Percentiles rank a stretch among this genome's conserved stretches.
Evolutionary conservation across 2,797 vertebrate species (phyloP).

Genomic region (Clarias laeviceps): DNA sequence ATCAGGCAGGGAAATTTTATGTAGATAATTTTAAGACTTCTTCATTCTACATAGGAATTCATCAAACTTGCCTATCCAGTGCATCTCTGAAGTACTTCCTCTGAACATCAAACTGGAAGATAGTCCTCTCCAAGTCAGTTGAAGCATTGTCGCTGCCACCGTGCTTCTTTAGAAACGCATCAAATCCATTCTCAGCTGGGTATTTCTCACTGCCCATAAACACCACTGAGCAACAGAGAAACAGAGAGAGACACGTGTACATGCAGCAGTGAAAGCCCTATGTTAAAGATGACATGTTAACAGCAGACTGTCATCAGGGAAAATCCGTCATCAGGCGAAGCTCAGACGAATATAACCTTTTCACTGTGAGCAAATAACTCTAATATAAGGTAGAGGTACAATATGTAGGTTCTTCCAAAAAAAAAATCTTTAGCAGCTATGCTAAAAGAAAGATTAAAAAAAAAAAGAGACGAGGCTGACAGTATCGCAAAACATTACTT

Average conservation of each 20-base stretch:
- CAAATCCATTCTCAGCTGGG: slow-evolving; percentile 92
- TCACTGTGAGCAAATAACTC: not conserved
- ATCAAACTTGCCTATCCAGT: slow-evolving; percentile 84
- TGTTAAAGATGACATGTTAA: not conserved
- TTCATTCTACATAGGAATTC: not conserved
- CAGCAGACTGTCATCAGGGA: not conserved
- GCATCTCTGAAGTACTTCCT: slow-evolving; percentile 90
- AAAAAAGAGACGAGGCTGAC: not conserved
- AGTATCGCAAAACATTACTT: not conserved
- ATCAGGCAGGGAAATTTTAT: not conserved
- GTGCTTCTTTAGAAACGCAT: slow-evolving; percentile 94
- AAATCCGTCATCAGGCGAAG: not conserved
- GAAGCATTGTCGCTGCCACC: slow-evolving; percentile 94
- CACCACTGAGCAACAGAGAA: slow-evolving; percentile 81
- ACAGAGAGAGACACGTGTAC: not conserved
- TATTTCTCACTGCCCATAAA: slow-evolving; percentile 98
- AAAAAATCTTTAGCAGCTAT: not conserved
- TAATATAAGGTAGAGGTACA: not conserved
- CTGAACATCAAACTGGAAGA: slow-evolving; percentile 95
- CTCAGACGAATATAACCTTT: not conserved
- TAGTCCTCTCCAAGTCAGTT: slow-evolving; percentile 93
- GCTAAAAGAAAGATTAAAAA: not conserved
- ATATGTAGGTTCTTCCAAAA: not conserved
- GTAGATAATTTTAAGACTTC: not conserved
- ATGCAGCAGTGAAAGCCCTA: not conserved